Base-by-base conservation (phyloP, 2,113 vertebrate species). In the Zosterops lateralis region DNA sequence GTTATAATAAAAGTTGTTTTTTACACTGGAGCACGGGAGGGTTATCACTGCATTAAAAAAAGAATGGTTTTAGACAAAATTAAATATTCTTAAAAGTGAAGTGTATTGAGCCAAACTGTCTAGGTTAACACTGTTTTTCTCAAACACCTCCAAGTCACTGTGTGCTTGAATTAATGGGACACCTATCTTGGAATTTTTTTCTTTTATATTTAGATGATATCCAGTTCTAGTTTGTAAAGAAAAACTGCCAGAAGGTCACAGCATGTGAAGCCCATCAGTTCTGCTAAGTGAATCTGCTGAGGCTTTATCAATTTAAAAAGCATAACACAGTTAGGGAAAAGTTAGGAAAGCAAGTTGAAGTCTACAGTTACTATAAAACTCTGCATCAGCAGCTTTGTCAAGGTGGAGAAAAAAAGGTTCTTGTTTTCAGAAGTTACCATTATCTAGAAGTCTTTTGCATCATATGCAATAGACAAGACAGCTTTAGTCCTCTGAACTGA, bases 301-400 rank as follows among this genome's bases (percentile, higher is more conserved):
- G n/a, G 50, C 20, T 91, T 84, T 87, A 83, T 94, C 53, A 73
- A 74, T 75, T 96, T 73, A 48, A 45, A 65, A 94, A 76, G 31
- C 24, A 56, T 44, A 89, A 44, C 50, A 72, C 13, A 57, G 53
- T 81, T 57, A 78, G 38, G 38, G 38, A 38, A 5, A 38, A 38
- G 38, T 38, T 36, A 91, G 29, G 42, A 84, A 89, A 77, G 14
- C 29, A 62, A 89, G 51, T 32, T 68, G n/a, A 83, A 89, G 48
- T 53, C 62, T 85, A 73, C 8, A 25, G 62, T 44, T 73, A 44
- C 74, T 73, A 47, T 70, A 78, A 94, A 95, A 87, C 45, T 57
- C 56, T 81, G 36, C 76, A 77, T 92, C 65, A 83, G 60, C 74
- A 85, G 17, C 66, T 89, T 85, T 88, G 28, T 60, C 42, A 74